These are phyloP conservation scores for Argya squamiceps DNA, from an alignment of 2,797 vertebrate genomes.

Conservation along the genomic window DNA sequence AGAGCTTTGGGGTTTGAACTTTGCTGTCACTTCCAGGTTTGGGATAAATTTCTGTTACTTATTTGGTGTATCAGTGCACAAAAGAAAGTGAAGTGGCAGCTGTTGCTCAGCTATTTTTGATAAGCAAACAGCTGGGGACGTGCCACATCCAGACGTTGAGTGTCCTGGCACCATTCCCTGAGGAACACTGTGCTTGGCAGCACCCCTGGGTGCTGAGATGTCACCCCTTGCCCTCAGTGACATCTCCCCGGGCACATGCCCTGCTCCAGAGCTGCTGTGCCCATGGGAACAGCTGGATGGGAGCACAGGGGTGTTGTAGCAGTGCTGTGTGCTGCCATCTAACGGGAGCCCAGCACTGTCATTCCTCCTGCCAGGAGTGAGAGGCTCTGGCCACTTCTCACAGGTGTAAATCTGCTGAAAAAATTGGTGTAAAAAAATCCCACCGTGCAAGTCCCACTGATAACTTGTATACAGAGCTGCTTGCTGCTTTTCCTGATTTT, in stretches of 20 bases:
- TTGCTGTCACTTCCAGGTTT: rapidly evolving
- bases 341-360: neutral
- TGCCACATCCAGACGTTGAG: neutral
- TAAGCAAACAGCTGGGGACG: too few relatives aligned
- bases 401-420: rapidly evolving
- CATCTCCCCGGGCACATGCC: neutral
- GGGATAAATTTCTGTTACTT: rapidly evolving
- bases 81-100: neutral
- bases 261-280: neutral
- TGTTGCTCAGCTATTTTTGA: neutral
- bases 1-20: neutral
- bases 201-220: too few relatives aligned
- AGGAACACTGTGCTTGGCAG: neutral
- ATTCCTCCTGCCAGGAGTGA: neutral
- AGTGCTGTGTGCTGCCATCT: slow-evolving; percentile 61
- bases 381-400: neutral
- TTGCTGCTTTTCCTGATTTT: neutral
- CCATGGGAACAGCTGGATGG: neutral
- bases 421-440: neutral
- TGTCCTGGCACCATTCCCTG: neutral
- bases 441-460: too few relatives aligned
- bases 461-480: rapidly evolving
- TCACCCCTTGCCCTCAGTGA: neutral
- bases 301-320: neutral
- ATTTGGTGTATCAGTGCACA: neutral